These are phyloP conservation scores for Rhinoraja longicauda DNA, from an alignment of 2,797 vertebrate genomes.

Conservation along the genomic window DNA sequence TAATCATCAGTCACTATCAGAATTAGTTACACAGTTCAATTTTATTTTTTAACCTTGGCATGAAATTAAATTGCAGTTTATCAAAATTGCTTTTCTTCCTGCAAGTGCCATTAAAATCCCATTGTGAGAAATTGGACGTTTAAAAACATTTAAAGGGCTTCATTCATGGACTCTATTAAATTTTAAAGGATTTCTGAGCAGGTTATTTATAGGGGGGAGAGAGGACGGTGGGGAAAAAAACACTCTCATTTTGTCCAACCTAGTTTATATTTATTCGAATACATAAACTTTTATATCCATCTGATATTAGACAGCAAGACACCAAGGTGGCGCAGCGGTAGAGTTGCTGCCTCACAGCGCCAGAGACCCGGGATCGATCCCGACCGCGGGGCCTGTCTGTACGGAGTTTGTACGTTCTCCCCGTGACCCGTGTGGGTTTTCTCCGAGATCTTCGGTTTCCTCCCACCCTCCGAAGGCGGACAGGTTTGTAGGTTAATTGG, in stretches of 20 bases:
- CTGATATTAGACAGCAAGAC: not conserved
- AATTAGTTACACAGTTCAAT: constrained; percentile 7
- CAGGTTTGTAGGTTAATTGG: too few relatives aligned
- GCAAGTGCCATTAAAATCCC: constrained; percentile 14
- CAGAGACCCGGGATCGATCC: too few relatives aligned
- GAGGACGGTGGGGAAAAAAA: not conserved
- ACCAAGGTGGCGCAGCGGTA: too few relatives aligned
- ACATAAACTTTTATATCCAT: constrained; percentile 8
- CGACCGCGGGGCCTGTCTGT: too few relatives aligned
- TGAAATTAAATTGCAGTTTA: not conserved
- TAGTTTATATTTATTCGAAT: constrained; percentile 24
- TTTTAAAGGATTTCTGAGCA: not conserved
- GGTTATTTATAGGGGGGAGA: not conserved
- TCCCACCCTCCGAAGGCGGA: too few relatives aligned
- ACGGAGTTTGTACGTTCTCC: too few relatives aligned
- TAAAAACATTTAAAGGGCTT: constrained; percentile 9
- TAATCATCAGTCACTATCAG: not conserved
- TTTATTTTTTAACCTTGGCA: not conserved
- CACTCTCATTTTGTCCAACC: not conserved
- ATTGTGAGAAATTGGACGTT: constrained; percentile 16
- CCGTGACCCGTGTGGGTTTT: too few relatives aligned
- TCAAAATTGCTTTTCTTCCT: constrained; percentile 12
- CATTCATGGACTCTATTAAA: constrained; percentile 1
- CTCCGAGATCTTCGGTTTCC: too few relatives aligned
- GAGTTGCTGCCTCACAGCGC: too few relatives aligned